phyloP scores from a whole-genome alignment of 2,797 vertebrate species.

The Danio kyathit region DNA sequence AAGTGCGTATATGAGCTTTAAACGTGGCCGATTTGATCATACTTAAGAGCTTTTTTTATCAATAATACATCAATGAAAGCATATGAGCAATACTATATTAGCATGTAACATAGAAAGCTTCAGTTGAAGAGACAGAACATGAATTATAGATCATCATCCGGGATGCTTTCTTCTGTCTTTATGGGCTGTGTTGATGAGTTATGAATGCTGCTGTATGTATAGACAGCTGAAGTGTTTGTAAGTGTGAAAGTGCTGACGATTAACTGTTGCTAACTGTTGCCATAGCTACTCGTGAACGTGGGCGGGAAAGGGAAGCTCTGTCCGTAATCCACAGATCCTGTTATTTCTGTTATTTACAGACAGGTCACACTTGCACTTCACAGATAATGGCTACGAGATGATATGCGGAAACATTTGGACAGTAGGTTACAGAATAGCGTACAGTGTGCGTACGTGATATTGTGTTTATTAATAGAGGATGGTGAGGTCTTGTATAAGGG shows the following conservation, averaged over 20 bases:
- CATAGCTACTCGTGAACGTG: constrained; percentile 66
- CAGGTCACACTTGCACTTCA: constrained; percentile 53
- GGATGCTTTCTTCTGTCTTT: constrained; percentile 2
- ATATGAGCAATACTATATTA: no score
- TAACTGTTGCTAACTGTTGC: constrained; percentile 56
- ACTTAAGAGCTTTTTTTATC: no score
- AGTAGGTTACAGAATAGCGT: background rate
- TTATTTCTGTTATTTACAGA: constrained; percentile 41
- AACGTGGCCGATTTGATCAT: no score
- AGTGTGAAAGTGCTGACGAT: constrained; percentile 23
- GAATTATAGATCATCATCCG: constrained; percentile 10
- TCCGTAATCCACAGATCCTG: constrained; percentile 60
- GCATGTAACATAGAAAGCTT: background rate
- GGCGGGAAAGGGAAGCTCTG: constrained; percentile 52
- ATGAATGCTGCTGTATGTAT: constrained; percentile 1
- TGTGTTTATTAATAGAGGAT: constrained; percentile 3
- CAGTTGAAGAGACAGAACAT: background rate
- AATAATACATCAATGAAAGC: no score
- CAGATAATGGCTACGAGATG: constrained; percentile 16
- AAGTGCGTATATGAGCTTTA: no score
- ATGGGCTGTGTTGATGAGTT: background rate
- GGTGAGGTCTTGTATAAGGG: background rate
- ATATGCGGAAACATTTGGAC: background rate
- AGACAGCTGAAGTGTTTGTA: background rate
- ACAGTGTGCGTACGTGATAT: background rate